Conservation (phyloP, 2,797 vertebrate genomes). For the Smutsia temminckii region DNA sequence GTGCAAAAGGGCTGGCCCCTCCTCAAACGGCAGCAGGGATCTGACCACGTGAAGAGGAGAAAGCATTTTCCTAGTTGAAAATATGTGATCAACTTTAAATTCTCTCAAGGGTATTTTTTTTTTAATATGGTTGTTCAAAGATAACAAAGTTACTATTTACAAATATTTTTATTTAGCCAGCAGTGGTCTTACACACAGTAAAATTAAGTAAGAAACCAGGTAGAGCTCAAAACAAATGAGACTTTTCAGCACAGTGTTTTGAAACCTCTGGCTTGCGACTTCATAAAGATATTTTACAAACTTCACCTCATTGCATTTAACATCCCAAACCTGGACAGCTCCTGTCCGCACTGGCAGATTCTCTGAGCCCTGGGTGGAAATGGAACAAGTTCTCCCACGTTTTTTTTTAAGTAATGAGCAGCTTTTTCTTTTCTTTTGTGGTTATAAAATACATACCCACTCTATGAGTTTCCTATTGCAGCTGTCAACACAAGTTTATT, state of each 20-base stretch:
- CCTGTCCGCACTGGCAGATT: not conserved
- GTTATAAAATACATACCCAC: not conserved
- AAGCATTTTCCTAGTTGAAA: not conserved
- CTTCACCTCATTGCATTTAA: not conserved
- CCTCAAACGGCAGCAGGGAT: not conserved
- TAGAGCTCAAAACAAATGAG: not conserved
- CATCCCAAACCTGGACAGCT: not conserved
- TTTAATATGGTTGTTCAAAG: not conserved
- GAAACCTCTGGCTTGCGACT: not conserved
- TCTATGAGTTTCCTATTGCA: not conserved
- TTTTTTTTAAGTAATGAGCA: too few species aligned
- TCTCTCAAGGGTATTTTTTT: not conserved
- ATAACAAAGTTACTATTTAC: not conserved
- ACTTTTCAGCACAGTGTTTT: not conserved
- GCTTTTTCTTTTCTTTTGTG: not conserved
- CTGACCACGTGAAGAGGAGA: not conserved
- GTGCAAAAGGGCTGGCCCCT: accelerated
- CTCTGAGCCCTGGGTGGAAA: not conserved
- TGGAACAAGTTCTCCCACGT: not conserved
- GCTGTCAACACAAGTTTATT: not conserved
- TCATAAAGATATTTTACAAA: not conserved
- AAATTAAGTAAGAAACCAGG: not conserved
- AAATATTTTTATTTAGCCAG: not conserved
- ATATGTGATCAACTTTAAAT: not conserved
- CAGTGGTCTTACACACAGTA: not conserved